Percentiles rank a stretch among this genome's conserved stretches.
Evolutionary conservation across 2,888 invertebrate genomes (phyloP).

Genomic region (Yponomeuta cagnagella): DNA sequence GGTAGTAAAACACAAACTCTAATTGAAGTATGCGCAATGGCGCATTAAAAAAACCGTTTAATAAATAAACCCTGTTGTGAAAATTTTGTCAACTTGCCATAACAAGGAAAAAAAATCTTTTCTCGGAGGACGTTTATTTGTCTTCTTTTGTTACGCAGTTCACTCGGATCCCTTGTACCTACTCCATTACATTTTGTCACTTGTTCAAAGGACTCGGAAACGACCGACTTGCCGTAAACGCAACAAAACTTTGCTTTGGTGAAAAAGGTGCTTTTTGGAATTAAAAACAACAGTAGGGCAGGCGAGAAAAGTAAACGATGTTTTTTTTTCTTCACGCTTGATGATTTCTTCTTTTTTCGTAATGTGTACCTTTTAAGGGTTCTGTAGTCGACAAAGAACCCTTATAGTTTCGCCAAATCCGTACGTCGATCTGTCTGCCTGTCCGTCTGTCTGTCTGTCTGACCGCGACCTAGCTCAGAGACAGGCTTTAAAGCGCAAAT

Average conservation of each 20-base stretch:
- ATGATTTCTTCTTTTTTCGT: neutral
- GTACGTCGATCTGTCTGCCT: no score
- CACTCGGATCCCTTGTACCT: neutral
- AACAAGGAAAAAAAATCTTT: neutral
- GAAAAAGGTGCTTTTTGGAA: neutral
- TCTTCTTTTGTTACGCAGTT: neutral
- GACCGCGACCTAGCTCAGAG: no score
- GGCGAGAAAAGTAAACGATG: neutral
- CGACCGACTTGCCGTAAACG: neutral
- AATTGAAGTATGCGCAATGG: no score
- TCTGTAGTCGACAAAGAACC: no score
- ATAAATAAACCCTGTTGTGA: no score
- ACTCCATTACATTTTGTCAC: constrained; percentile 1
- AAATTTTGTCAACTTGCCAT: neutral
- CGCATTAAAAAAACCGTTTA: no score
- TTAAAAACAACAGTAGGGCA: neutral
- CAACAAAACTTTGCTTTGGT: neutral
- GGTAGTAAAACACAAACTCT: no score
- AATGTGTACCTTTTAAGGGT: neutral
- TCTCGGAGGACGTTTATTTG: neutral
- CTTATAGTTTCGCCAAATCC: no score
- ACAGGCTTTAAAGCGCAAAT: no score
- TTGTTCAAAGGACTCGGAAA: neutral
- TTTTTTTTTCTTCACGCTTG: neutral
- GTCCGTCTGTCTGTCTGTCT: no score